Percentiles rank a stretch among this genome's conserved stretches.
Conservation (phyloP, 2,888 invertebrate genomes). For the Nemotelus nigrinus region DNA sequence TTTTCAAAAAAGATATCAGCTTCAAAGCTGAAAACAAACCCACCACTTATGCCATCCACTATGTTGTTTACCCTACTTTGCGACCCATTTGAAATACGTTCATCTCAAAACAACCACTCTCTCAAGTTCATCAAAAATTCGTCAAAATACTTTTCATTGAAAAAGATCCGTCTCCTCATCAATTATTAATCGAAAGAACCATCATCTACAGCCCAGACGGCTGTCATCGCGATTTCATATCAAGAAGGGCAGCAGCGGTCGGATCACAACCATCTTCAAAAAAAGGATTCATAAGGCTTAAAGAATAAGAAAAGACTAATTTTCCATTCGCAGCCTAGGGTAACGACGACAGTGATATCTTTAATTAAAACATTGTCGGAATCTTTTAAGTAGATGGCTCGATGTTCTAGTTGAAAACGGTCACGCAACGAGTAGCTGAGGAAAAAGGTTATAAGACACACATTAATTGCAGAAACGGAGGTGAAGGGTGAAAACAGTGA, state of each 20-base stretch:
- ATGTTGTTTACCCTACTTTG: too few species aligned
- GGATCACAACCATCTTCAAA: too few species aligned
- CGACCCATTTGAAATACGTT: too few species aligned
- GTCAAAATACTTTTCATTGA: conserved; percentile 33
- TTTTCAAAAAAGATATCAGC: too few species aligned
- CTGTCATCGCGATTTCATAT: not conserved
- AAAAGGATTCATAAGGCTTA: not conserved
- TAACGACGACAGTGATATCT: conserved; percentile 24
- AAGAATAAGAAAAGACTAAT: conserved; percentile 1
- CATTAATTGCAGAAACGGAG: too few species aligned
- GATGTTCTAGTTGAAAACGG: not conserved
- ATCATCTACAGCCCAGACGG: conserved; percentile 15
- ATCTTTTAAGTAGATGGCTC: not conserved
- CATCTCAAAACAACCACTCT: too few species aligned
- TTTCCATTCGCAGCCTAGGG: not conserved
- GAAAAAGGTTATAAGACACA: too few species aligned
- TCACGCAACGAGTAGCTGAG: not conserved
- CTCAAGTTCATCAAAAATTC: too few species aligned
- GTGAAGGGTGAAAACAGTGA: not conserved
- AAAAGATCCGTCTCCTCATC: conserved; percentile 43
- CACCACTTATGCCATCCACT: too few species aligned
- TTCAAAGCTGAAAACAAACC: too few species aligned
- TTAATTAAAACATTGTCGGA: conserved; percentile 51
- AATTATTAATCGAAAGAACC: conserved; percentile 46
- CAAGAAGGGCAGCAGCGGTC: too few species aligned